A percentile compares a stretch with the other conserved stretches of the same genome.
These are phyloP conservation scores for Drosophila yooni DNA, from an alignment of 2,888 invertebrate species.

Conservation along the genomic window DNA sequence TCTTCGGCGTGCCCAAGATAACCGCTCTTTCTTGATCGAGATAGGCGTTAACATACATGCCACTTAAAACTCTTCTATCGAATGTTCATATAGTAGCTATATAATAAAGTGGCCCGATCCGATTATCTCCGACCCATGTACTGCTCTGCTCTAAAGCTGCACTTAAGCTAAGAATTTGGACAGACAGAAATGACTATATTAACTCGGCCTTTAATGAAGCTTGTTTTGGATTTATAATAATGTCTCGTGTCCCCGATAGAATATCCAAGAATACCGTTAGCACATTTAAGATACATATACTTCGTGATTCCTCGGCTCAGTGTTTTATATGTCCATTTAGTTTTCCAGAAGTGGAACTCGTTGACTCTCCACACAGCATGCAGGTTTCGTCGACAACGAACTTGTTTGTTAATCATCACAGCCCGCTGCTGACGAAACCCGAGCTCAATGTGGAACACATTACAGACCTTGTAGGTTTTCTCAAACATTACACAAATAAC, in stretches of 20 bases:
- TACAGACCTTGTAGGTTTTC: neutral
- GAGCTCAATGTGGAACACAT: conserved; percentile 88
- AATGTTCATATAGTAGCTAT: no score
- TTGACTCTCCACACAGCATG: conserved; percentile 89
- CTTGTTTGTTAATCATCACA: conserved; percentile 87
- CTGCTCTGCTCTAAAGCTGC: no score
- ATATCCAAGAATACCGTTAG: neutral
- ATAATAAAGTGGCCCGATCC: no score
- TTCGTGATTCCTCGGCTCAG: neutral
- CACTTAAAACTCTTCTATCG: no score
- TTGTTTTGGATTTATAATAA: neutral
- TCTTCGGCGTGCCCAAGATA: no score
- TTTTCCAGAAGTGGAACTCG: neutral
- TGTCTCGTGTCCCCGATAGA: neutral
- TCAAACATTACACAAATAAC: neutral
- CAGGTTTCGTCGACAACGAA: conserved; percentile 99
- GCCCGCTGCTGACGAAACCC: conserved; percentile 95
- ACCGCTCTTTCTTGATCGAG: no score
- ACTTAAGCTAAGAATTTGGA: no score
- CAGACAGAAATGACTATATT: no score
- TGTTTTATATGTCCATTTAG: neutral
- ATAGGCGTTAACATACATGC: no score
- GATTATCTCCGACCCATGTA: no score
- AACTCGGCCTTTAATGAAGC: neutral
- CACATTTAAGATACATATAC: neutral